These are phyloP conservation scores for Sebastes itinus DNA, from an alignment of 2,797 vertebrate species.

Conservation along the genomic window DNA sequence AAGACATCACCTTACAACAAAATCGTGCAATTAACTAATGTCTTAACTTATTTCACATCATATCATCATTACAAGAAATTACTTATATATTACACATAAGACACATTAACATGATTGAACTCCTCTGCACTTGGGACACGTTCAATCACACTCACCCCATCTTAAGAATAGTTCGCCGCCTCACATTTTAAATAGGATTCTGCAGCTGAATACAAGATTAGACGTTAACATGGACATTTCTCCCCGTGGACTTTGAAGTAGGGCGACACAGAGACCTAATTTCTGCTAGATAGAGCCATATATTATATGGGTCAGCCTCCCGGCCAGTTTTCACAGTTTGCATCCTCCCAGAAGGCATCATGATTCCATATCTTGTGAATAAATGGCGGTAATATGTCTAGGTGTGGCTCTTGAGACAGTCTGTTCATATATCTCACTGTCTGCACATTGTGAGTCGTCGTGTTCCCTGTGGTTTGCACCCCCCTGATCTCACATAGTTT, in stretches of 20 bases:
- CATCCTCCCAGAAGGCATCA: slow-evolving; percentile 30
- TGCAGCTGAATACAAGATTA: slow-evolving; percentile 34
- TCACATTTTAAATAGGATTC: slow-evolving; percentile 37
- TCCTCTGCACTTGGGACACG: not conserved
- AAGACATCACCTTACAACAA: not conserved
- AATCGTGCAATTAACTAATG: not conserved
- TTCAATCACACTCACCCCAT: not conserved
- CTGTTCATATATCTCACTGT: slow-evolving; percentile 35
- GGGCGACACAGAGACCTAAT: slow-evolving; percentile 66
- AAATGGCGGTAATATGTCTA: slow-evolving; percentile 43
- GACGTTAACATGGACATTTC: slow-evolving; percentile 25
- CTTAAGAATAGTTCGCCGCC: not conserved
- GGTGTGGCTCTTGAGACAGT: slow-evolving; percentile 57
- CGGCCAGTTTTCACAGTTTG: slow-evolving; percentile 57
- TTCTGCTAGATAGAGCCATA: slow-evolving; percentile 44
- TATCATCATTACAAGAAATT: not conserved
- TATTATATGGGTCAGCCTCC: slow-evolving; percentile 69
- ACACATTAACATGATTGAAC: not conserved
- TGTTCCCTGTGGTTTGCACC: slow-evolving; percentile 23
- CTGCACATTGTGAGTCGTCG: slow-evolving; percentile 30
- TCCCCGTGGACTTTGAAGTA: slow-evolving; percentile 54
- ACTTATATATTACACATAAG: not conserved
- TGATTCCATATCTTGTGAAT: slow-evolving; percentile 55
- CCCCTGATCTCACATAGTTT: not conserved
- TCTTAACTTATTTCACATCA: not conserved